Evolutionary conservation across 2,888 invertebrate genomes (phyloP), one percentile per base, ranked within the genome.

Genomic region (Drosophila formosana): DNA sequence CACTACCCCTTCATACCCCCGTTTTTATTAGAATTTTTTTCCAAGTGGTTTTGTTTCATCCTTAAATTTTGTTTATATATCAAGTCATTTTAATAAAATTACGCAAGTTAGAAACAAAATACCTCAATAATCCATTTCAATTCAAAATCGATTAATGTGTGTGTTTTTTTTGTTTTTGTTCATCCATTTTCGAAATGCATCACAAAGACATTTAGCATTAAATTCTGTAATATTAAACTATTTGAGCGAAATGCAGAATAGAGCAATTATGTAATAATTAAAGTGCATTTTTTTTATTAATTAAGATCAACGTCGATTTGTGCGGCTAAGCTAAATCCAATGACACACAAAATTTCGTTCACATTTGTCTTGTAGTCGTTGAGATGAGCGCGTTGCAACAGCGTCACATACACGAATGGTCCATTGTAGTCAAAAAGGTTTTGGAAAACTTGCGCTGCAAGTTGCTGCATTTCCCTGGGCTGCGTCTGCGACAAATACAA

Each of bases 331-430:
- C 47, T 67, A 5, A 83, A 72, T 9, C 84, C 78, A 47, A 89
- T 79, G 39, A 53, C 52, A 3, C 28, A 41, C 0, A 90, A 53
- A 28, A 92, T 78, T 30, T 49, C 63, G n/a, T 50, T 53, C 2
- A 90, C 87, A 83, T 91, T 92, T 2, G 66, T 70, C 58, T 86
- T 89, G 68, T 78, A 90, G 6, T 87, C 80, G 39, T 74, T 75
- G 4, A 88, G 77, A 75, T 91, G 81, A 2, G 78, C 79, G 53
- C 79, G 81, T 64, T 88, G 89, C 13, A 89, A 34, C 26, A 91
- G 74, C 66, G 90, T 84, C 26, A 91, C 78, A 74, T 91, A 91
- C 9, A 91, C 74, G 49, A 91, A 88, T 3, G 92, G 91, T 13
- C 90, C 89, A 67, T 92, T 91, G 50, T 90, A 91, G 2, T 60